phyloP scores from a whole-genome alignment of 2,113 vertebrate species.

The Heterotis niloticus region DNA sequence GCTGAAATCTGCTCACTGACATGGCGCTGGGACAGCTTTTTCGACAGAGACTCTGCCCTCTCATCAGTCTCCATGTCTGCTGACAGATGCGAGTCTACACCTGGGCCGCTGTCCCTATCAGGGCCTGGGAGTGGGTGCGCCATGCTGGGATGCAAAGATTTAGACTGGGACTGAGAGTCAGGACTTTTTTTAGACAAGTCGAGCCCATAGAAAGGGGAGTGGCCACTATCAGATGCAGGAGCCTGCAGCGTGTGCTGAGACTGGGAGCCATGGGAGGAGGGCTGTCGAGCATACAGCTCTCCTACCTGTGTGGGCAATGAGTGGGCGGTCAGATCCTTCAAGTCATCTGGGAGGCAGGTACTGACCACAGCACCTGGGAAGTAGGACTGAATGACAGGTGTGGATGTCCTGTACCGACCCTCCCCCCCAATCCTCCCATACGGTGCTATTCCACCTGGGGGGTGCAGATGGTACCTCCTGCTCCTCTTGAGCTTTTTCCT shows the following conservation, averaged over 20 bases:
- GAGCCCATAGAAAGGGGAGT: constrained; percentile 87
- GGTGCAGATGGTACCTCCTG: constrained; percentile 84
- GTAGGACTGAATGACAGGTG: constrained; percentile 90
- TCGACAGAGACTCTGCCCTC: constrained; percentile 45
- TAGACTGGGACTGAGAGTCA: constrained; percentile 62
- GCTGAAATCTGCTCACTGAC: constrained; percentile 62
- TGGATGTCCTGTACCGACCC: constrained; percentile 74
- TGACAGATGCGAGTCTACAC: constrained; percentile 59
- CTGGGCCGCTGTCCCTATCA: constrained; percentile 61
- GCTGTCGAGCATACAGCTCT: constrained; percentile 78
- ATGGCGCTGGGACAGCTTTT: constrained; percentile 57
- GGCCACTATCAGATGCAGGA: constrained; percentile 70
- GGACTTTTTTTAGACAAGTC: constrained; percentile 97
- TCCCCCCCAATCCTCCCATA: constrained; percentile 72
- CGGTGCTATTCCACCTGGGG: constrained; percentile 72
- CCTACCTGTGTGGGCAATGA: constrained; percentile 79
- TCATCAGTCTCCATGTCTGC: constrained; percentile 51
- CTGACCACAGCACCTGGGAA: constrained; percentile 65
- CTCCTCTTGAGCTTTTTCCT: constrained; percentile 92
- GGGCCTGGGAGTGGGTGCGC: constrained; percentile 58
- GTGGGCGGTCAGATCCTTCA: constrained; percentile 67
- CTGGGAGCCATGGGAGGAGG: constrained; percentile 67
- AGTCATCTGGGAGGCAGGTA: constrained; percentile 59
- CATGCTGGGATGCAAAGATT: constrained; percentile 62
- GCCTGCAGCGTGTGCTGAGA: constrained; percentile 55